phyloP scores from a whole-genome alignment of 2,888 invertebrate species.

The Herminia tarsipennalis region DNA sequence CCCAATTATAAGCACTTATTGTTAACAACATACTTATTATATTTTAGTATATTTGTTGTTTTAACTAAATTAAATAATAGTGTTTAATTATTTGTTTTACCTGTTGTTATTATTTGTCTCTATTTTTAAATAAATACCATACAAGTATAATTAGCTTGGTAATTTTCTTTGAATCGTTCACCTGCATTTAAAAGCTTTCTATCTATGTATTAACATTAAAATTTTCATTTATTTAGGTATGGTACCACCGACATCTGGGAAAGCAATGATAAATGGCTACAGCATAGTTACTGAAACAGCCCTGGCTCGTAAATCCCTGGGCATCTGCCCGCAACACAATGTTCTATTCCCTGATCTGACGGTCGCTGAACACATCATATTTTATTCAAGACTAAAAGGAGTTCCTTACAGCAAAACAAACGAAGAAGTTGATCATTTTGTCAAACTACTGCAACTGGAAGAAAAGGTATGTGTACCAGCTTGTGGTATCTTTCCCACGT shows the following conservation, averaged over 20 bases:
- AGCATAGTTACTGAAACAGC: conserved; percentile 89
- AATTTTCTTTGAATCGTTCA: too few species aligned
- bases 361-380: conserved; percentile 93
- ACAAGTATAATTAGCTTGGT: too few species aligned
- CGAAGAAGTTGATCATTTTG: conserved; percentile 88
- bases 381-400: conserved; percentile 92
- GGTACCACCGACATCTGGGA: conserved; percentile 89
- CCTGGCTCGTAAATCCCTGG: conserved; percentile 89
- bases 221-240: conserved; percentile 75
- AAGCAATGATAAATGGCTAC: conserved; percentile 90
- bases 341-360: conserved; percentile 94
- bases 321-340: conserved; percentile 95
- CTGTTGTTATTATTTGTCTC: too few species aligned
- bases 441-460: conserved; percentile 88
- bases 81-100: conserved; percentile 5
- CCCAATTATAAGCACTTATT: conserved; percentile 30
- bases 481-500: too few species aligned
- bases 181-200: too few species aligned
- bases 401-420: conserved; percentile 79
- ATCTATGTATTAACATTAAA: not conserved
- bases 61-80: too few species aligned
- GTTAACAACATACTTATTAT: too few species aligned
- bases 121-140: too few species aligned
- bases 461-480: conserved; percentile 84
- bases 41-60: too few species aligned